Conservation (phyloP, 2,113 vertebrate genomes). For the Pleuronectes platessa region DNA sequence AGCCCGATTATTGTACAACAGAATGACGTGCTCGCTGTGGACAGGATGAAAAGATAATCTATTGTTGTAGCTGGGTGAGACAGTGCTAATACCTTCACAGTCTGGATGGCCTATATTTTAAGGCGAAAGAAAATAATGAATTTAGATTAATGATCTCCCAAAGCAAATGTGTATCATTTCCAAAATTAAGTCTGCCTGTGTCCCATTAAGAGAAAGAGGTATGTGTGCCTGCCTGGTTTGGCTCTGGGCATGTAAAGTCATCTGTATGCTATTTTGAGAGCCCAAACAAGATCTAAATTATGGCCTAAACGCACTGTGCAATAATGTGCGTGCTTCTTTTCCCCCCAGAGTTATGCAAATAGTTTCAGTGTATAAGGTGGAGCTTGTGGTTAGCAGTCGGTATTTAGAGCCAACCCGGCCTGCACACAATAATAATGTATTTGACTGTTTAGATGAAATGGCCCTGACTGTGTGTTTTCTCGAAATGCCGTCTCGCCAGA, state of each 20-base stretch:
- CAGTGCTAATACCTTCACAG: conserved; percentile 2
- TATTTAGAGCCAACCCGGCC: conserved; percentile 17
- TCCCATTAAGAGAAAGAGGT: conserved; percentile 1
- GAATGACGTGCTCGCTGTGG: conserved; percentile 10
- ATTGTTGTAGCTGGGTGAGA: conserved; percentile 11
- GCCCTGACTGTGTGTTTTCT: conserved; percentile 26
- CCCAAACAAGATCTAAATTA: conserved; percentile 44
- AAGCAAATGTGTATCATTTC: conserved; percentile 1
- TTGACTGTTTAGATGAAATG: conserved; percentile 11
- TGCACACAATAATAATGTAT: conserved; percentile 35
- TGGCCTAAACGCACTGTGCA: conserved; percentile 25
- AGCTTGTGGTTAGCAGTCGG: conserved; percentile 17
- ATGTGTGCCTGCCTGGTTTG: conserved; percentile 12
- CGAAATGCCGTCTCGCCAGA: conserved; percentile 51
- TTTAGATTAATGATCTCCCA: neutral
- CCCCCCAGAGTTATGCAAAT: conserved; percentile 37
- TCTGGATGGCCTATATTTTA: conserved; percentile 19
- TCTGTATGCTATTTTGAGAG: conserved; percentile 43
- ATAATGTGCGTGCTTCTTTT: conserved; percentile 29
- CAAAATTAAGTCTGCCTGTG: neutral
- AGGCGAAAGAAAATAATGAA: conserved; percentile 6
- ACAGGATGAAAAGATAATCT: conserved; percentile 18
- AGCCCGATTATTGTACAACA: conserved; percentile 23
- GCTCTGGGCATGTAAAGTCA: conserved; percentile 22
- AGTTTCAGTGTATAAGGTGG: conserved; percentile 14